phyloP scores from a whole-genome alignment of 2,888 invertebrate genomes.

The Drosophila infuscata region DNA sequence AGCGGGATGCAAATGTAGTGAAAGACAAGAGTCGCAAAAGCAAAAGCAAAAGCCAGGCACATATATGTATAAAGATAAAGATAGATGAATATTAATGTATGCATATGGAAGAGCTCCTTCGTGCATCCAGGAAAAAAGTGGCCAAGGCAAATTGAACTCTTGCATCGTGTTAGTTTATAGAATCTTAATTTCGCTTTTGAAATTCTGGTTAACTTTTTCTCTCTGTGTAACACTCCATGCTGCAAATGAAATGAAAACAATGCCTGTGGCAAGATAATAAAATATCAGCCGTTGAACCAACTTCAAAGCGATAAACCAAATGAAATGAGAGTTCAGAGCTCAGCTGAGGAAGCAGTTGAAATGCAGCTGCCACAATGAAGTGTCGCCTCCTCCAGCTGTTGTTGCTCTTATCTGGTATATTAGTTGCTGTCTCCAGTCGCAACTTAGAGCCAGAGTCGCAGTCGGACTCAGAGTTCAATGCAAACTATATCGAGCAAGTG shows the following conservation, averaged over 20 bases:
- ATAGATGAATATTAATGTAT: not conserved
- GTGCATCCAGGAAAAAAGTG: not conserved
- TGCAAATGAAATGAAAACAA: conserved; percentile 36
- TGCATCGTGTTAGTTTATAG: not conserved
- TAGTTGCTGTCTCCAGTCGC: conserved; percentile 4
- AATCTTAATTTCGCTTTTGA: not conserved
- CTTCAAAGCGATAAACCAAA: conserved; percentile 40
- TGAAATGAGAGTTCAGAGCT: conserved; percentile 11
- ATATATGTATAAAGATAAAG: not conserved
- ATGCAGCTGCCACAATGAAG: conserved; percentile 49
- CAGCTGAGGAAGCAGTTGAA: conserved; percentile 42
- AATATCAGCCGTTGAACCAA: conserved; percentile 26
- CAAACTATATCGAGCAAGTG: conserved; percentile 55
- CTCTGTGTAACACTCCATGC: conserved; percentile 1
- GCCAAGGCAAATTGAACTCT: not conserved
- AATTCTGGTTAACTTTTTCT: not conserved
- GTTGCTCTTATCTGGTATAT: conserved; percentile 14
- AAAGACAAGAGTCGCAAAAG: conserved; percentile 1
- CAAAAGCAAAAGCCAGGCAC: not conserved
- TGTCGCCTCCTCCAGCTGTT: conserved; percentile 41
- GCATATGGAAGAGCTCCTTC: too few relatives aligned
- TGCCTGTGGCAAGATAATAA: conserved; percentile 40
- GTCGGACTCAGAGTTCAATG: conserved; percentile 27
- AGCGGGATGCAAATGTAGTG: conserved; percentile 43
- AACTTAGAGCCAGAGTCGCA: not conserved